Evolutionary conservation across 2,888 invertebrate genomes (phyloP), one percentile per base, ranked within the genome.

Genomic region (Drosophila aldrichi): DNA sequence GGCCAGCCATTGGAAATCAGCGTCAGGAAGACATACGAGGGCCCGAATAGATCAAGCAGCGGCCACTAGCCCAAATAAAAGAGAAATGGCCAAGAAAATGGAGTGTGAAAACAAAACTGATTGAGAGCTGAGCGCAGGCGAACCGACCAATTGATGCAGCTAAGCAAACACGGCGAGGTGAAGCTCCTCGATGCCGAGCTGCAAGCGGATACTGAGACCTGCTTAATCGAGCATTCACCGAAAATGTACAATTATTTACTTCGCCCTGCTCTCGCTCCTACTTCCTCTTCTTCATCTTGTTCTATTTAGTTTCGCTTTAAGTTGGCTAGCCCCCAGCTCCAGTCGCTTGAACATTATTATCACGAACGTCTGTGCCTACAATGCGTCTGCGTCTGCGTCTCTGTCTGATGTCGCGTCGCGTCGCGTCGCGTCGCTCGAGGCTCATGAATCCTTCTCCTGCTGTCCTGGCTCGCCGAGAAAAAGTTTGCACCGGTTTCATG

Each of bases 41-140:
- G 55, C 63, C 72, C 52, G 72, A 80, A 82, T 72, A 78, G 80
- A 83, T 82, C 72, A 78, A 77, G 49, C 68, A 56, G 29, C 56
- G 61, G 41, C 34, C n/a, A 56, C 43, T 34, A 44, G 38, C 40
- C 40, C 1, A 34, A 70, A 77, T 25, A 25, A 3, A 25, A 1
- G 25, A 25, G 67, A 71, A 79, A 79, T 75, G 66, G 76, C 66
- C 73, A 76, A 77, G 80, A 83, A 79, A 77, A 79, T 73, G 73
- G 73, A 70, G 77, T 79, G 79, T 78, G 77, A 85, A 88, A 88
- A 77, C 75, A 77, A 88, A 80, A 83, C 85, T 85, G 86, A 86
- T 87, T 86, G 86, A 67, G 71, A 80, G 77, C 56, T 49, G 60
- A 70, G 56, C 46, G 51, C 59, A 66, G 64, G 61, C 46, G 38